Percentiles rank a stretch among this genome's conserved stretches.
These are phyloP conservation scores for Steinernema hermaphroditum DNA, from an alignment of 2,888 invertebrate genomes.

Conservation along the genomic window DNA sequence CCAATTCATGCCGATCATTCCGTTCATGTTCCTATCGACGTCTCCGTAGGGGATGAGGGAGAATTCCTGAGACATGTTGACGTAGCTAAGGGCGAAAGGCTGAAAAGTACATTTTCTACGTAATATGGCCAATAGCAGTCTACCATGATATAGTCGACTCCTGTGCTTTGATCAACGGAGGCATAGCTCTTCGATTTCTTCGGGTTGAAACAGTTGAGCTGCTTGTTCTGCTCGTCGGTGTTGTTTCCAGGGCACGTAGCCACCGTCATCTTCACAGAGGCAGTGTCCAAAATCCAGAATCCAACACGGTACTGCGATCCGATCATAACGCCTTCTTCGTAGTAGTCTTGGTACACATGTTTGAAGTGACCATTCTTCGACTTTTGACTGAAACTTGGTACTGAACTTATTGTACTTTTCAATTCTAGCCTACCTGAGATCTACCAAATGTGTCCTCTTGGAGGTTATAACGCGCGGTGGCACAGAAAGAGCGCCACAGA, in stretches of 20 bases:
- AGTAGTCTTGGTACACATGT: background rate
- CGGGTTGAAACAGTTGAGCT: background rate
- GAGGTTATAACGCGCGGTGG: background rate
- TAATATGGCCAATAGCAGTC: background rate
- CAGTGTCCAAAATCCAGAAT: slow-evolving; percentile 3
- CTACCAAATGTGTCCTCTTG: background rate
- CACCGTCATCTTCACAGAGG: background rate
- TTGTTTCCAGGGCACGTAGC: background rate
- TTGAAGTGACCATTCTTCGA: background rate
- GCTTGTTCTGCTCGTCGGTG: background rate
- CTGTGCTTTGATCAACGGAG: background rate
- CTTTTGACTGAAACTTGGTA: background rate
- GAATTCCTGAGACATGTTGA: slow-evolving; percentile 11
- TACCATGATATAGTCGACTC: slow-evolving; percentile 6
- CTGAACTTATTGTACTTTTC: too few relatives aligned
- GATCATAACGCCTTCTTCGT: background rate
- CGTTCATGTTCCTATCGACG: background rate
- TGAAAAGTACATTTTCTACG: background rate
- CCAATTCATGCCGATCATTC: background rate
- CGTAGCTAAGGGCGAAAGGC: background rate
- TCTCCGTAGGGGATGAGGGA: background rate
- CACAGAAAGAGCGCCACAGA: background rate
- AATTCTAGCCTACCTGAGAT: background rate
- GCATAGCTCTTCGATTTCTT: background rate
- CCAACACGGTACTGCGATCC: background rate